Percentiles rank a stretch among this genome's conserved stretches.
These are phyloP conservation scores for Allacma fusca DNA, from an alignment of 2,888 invertebrate genomes.

Conservation along the genomic window DNA sequence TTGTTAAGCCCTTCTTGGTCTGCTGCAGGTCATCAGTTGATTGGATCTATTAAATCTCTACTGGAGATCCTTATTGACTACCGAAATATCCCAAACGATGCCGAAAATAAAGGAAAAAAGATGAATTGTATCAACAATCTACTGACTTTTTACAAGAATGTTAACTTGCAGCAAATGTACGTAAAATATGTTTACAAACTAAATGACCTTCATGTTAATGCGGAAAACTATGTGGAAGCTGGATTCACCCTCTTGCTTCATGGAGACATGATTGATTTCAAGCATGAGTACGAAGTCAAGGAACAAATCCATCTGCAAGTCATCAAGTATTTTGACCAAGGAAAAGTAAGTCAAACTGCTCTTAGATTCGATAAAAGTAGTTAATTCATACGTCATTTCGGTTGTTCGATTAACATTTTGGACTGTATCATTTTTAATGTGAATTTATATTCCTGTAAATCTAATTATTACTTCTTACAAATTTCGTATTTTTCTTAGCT, in stretches of 20 bases:
- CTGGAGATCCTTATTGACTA: constrained; percentile 91
- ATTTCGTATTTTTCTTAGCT: constrained; percentile 69
- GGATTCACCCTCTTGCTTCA: constrained; percentile 94
- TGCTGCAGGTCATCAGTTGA: constrained; percentile 90
- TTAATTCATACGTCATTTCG: constrained; percentile 42
- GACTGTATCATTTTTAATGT: too few species aligned
- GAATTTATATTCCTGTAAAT: too few species aligned
- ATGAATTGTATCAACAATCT: constrained; percentile 97
- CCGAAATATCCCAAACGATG: constrained; percentile 92
- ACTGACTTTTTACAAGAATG: constrained; percentile 95
- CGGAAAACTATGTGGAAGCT: constrained; percentile 93
- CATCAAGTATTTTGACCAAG: constrained; percentile 89
- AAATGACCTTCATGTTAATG: constrained; percentile 88
- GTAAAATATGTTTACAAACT: constrained; percentile 93
- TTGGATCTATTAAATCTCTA: constrained; percentile 87
- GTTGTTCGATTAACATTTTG: too few species aligned
- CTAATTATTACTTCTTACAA: constrained; percentile 3
- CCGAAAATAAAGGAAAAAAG: constrained; percentile 91
- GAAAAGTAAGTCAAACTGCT: constrained; percentile 80
- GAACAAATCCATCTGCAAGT: constrained; percentile 65
- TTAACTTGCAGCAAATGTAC: constrained; percentile 95
- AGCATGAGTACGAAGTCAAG: constrained; percentile 60
- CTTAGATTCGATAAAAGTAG: not conserved
- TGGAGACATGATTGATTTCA: constrained; percentile 89
- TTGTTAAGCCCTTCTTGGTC: constrained; percentile 87